Conservation (phyloP, 2,113 vertebrate species). For the Sceloporus undulatus region DNA sequence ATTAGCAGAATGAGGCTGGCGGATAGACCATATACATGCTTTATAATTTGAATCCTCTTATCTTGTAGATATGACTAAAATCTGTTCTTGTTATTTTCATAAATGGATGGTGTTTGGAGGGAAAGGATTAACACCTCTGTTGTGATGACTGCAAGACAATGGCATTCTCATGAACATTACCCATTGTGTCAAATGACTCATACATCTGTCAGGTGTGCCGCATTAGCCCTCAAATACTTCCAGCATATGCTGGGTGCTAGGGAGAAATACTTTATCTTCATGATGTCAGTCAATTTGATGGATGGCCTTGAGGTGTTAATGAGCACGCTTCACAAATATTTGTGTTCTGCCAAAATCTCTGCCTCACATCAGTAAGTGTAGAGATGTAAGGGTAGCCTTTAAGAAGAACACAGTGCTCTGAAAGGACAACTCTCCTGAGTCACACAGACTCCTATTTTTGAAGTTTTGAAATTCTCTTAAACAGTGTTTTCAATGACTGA, state of each 20-base stretch:
- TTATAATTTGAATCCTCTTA: conserved; percentile 57
- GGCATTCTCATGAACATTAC: conserved; percentile 68
- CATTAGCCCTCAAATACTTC: conserved; percentile 76
- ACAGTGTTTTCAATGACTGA: conserved; percentile 20
- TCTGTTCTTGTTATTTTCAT: conserved; percentile 66
- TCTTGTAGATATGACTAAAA: conserved; percentile 55
- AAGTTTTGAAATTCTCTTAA: conserved; percentile 60
- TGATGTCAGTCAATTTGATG: conserved; percentile 76
- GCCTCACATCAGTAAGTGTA: conserved; percentile 71
- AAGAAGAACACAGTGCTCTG: conserved; percentile 70
- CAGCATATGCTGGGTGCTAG: conserved; percentile 66
- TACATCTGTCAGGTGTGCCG: conserved; percentile 79
- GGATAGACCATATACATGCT: conserved; percentile 52
- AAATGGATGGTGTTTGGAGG: conserved; percentile 43
- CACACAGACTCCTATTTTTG: conserved; percentile 65
- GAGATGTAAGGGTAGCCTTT: conserved; percentile 63
- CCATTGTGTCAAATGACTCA: conserved; percentile 75
- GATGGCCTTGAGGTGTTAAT: conserved; percentile 77
- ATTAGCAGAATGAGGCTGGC: conserved; percentile 47
- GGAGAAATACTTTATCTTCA: conserved; percentile 73
- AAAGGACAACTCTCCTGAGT: conserved; percentile 75
- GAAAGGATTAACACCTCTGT: conserved; percentile 65
- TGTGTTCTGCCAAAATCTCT: conserved; percentile 73
- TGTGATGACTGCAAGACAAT: conserved; percentile 59
- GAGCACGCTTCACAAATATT: conserved; percentile 77